These are phyloP conservation scores for Apis cerana DNA, from an alignment of 1,140 invertebrate species.

Conservation along the genomic window DNA sequence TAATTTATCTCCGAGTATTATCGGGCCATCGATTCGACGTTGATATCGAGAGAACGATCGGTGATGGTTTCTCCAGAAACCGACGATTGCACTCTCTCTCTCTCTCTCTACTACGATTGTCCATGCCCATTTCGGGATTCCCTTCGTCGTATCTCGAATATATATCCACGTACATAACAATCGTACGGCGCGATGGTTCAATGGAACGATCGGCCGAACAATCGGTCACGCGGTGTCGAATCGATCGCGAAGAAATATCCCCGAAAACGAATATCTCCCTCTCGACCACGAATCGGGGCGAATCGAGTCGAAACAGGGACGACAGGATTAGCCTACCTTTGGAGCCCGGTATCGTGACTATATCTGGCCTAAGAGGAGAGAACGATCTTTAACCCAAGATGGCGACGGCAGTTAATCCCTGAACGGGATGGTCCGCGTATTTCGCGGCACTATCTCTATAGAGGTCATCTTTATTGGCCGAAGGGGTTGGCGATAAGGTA, in stretches of 20 bases:
- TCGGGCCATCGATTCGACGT: not conserved
- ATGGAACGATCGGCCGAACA: not conserved
- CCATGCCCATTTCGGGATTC: not conserved
- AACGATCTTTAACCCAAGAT: slow-evolving; percentile 69
- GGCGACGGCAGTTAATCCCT: slow-evolving; percentile 70
- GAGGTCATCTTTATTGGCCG: slow-evolving; percentile 74
- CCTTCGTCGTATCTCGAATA: not conserved
- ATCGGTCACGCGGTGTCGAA: slow-evolving; percentile 8
- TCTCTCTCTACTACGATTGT: not conserved
- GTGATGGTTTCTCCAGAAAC: not conserved
- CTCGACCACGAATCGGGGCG: not conserved
- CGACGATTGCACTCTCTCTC: not conserved
- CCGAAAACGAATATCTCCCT: slow-evolving; percentile 29
- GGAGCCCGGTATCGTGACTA: slow-evolving; percentile 51
- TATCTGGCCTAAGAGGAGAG: slow-evolving; percentile 51
- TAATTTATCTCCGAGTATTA: not conserved
- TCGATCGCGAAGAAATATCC: slow-evolving; percentile 31
- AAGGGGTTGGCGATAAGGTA: slow-evolving; percentile 71
- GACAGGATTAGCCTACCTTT: slow-evolving; percentile 51
- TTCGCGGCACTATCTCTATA: slow-evolving; percentile 71
- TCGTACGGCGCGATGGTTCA: slow-evolving; percentile 14
- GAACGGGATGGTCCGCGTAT: slow-evolving; percentile 68
- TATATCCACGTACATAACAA: not conserved
- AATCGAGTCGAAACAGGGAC: slow-evolving; percentile 2
- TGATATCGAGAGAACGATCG: not conserved